These are phyloP conservation scores for Agrilus cyanescens DNA, from an alignment of 2,888 invertebrate species.

Conservation along the genomic window DNA sequence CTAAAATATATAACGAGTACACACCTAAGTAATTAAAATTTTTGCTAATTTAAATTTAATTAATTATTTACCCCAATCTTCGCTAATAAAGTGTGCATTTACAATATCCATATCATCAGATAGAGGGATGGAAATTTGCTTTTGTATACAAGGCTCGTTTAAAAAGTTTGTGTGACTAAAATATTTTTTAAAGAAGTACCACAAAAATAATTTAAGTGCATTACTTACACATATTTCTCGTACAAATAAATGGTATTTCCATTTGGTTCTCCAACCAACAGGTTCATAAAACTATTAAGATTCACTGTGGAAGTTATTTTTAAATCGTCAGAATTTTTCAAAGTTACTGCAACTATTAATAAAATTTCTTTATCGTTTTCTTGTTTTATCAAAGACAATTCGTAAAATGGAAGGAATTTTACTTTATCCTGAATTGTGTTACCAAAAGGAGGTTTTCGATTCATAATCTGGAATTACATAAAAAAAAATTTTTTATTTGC, in stretches of 20 bases:
- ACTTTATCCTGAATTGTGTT: slow-evolving; percentile 52
- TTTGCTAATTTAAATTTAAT: not conserved
- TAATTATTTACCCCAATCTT: slow-evolving; percentile 40
- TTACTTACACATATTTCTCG: slow-evolving; percentile 42
- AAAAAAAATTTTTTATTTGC: slow-evolving; percentile 1
- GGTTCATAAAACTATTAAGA: slow-evolving; percentile 39
- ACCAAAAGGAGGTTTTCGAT: slow-evolving; percentile 62
- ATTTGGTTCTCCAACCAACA: slow-evolving; percentile 53
- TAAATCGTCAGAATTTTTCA: slow-evolving; percentile 38
- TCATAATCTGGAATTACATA: slow-evolving; percentile 46
- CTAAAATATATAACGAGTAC: slow-evolving; percentile 30
- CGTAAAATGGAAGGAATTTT: slow-evolving; percentile 50
- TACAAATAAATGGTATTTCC: slow-evolving; percentile 46
- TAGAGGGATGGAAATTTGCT: slow-evolving; percentile 35
- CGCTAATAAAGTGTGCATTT: slow-evolving; percentile 45
- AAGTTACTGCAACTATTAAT: slow-evolving; percentile 13
- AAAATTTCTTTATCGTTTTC: not conserved
- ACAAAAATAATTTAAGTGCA: slow-evolving; percentile 2
- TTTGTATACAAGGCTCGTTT: slow-evolving; percentile 36
- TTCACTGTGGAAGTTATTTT: slow-evolving; percentile 40
- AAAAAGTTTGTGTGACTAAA: slow-evolving; percentile 30
- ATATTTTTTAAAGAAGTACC: slow-evolving; percentile 8
- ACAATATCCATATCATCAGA: slow-evolving; percentile 35
- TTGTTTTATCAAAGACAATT: slow-evolving; percentile 27
- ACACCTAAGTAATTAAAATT: not conserved